These are phyloP conservation scores for Sinhomidia bicolor DNA, from an alignment of 2,888 invertebrate genomes.

Conservation along the genomic window DNA sequence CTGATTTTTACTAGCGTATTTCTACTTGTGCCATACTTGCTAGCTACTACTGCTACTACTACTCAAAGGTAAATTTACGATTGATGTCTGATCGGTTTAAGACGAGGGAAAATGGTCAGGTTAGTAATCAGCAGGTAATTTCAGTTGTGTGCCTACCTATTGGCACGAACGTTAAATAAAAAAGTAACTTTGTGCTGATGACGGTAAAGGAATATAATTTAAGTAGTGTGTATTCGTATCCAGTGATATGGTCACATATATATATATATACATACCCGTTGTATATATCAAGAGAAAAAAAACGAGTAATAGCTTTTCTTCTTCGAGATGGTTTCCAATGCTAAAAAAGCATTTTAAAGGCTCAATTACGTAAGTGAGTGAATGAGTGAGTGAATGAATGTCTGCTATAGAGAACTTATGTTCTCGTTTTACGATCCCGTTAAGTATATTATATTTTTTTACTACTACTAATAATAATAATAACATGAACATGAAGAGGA, in stretches of 20 bases:
- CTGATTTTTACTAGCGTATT: conserved; percentile 30
- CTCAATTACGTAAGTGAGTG: conserved; percentile 33
- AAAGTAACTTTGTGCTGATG: too few species aligned
- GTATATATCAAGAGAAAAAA: neutral
- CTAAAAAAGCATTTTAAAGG: conserved; percentile 35
- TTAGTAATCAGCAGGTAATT: conserved; percentile 67
- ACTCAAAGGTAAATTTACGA: conserved; percentile 54
- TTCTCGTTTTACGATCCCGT: neutral
- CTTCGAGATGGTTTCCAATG: conserved; percentile 13
- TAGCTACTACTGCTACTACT: too few species aligned
- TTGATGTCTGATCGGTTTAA: conserved; percentile 63
- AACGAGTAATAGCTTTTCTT: conserved; percentile 34
- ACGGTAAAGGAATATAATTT: neutral
- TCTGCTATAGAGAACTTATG: neutral
- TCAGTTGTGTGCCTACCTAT: conserved; percentile 10
- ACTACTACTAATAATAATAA: too few species aligned
- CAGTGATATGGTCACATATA: neutral
- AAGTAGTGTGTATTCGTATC: neutral
- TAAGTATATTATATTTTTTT: neutral
- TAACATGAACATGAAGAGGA: too few species aligned
- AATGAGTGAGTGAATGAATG: conserved; percentile 21
- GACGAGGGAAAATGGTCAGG: conserved; percentile 48
- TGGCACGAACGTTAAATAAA: too few species aligned
- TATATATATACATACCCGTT: too few species aligned
- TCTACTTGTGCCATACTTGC: too few species aligned